These are phyloP conservation scores for Drosophila setifemur DNA, from an alignment of 1,140 invertebrate species.

Conservation along the genomic window DNA sequence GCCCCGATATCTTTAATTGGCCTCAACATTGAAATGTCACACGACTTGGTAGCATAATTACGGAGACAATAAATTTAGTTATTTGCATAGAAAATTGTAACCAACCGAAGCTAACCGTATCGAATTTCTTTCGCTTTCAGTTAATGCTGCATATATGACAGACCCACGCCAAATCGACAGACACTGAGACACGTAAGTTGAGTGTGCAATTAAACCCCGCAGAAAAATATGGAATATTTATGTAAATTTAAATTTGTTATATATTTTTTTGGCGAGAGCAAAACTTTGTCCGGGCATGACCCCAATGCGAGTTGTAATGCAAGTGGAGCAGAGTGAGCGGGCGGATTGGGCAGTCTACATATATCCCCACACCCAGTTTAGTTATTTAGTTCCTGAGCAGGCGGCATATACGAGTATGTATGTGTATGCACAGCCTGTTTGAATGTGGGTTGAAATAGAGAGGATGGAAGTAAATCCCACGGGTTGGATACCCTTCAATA, in stretches of 20 bases:
- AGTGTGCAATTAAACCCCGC: slow-evolving; percentile 45
- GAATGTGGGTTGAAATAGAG: slow-evolving; percentile 24
- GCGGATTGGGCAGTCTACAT: background rate
- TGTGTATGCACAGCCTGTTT: slow-evolving; percentile 23
- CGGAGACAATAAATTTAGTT: slow-evolving; percentile 37
- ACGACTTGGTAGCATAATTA: slow-evolving; percentile 34
- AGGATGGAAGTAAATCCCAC: background rate
- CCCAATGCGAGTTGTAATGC: slow-evolving; percentile 21
- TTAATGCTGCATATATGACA: slow-evolving; percentile 74
- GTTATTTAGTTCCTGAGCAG: slow-evolving; percentile 36
- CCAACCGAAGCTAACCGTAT: slow-evolving; percentile 24
- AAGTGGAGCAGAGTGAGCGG: slow-evolving; percentile 30
- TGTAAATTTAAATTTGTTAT: slow-evolving; percentile 23
- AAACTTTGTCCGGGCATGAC: slow-evolving; percentile 42
- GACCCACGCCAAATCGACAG: slow-evolving; percentile 51
- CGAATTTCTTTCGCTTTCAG: slow-evolving; percentile 42
- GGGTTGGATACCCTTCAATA: slow-evolving; percentile 2
- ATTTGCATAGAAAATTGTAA: slow-evolving; percentile 10
- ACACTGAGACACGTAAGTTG: slow-evolving; percentile 68
- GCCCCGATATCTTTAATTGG: slow-evolving; percentile 49
- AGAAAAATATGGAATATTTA: slow-evolving; percentile 27
- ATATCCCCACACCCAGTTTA: slow-evolving; percentile 16
- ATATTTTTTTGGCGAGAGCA: slow-evolving; percentile 1
- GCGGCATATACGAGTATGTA: too few species aligned
- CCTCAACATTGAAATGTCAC: slow-evolving; percentile 63